Conservation (phyloP, 2,888 invertebrate genomes). For the Eupithecia vulgata region DNA sequence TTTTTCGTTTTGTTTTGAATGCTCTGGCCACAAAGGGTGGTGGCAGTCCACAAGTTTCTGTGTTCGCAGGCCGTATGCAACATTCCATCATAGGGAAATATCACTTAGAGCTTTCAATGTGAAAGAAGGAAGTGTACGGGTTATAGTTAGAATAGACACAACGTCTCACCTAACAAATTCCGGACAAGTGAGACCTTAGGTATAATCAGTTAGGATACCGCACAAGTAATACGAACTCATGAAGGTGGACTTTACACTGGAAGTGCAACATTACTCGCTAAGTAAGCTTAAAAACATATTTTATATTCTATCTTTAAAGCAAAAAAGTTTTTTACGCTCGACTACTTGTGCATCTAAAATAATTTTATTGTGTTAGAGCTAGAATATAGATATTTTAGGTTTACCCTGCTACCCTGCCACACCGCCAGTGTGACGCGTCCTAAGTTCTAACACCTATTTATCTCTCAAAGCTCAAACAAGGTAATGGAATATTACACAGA, state of each 20-base stretch:
- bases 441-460: no score
- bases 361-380: neutral
- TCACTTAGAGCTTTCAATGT: constrained; percentile 8
- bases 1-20: neutral
- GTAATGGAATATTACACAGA: neutral
- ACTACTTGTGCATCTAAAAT: neutral
- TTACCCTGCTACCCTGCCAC: neutral
- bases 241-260: neutral
- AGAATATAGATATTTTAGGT: neutral
- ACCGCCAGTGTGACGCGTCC: neutral
- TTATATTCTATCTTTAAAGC: neutral
- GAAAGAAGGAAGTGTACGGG: constrained; percentile 20
- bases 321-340: neutral
- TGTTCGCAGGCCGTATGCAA: constrained; percentile 8
- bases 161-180: constrained; percentile 14
- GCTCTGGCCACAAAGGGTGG: neutral
- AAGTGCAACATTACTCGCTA: neutral
- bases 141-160: constrained; percentile 26
- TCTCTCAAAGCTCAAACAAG: neutral
- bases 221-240: constrained; percentile 13
- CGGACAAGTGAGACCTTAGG: neutral
- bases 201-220: constrained; percentile 2
- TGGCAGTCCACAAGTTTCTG: constrained; percentile 13
- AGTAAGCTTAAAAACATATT: neutral
- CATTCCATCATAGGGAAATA: constrained; percentile 13